Percentiles rank a stretch among this genome's conserved stretches.
These are phyloP conservation scores for Orchesellides sinensis DNA, from an alignment of 2,888 invertebrate genomes.

Conservation along the genomic window DNA sequence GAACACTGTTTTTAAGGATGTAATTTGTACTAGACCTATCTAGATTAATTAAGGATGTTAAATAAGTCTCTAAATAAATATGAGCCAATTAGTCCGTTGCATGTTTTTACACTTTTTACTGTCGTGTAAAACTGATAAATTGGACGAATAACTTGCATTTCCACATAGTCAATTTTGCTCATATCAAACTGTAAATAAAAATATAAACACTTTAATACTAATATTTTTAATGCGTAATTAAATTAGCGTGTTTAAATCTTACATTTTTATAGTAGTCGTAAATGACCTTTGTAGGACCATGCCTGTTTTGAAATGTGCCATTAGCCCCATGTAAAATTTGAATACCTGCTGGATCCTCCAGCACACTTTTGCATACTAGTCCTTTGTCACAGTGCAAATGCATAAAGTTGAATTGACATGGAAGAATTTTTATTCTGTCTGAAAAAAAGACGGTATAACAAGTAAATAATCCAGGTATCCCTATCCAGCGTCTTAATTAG, in stretches of 20 bases:
- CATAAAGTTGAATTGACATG: neutral
- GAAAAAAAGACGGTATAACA: neutral
- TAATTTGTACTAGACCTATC: no score
- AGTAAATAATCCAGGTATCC: neutral
- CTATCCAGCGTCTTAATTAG: no score
- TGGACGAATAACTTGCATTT: neutral
- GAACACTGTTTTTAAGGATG: neutral
- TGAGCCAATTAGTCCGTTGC: neutral
- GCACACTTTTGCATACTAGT: neutral
- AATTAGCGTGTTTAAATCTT: neutral
- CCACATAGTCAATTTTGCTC: neutral
- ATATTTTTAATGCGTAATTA: no score
- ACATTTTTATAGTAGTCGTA: neutral
- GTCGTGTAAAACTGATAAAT: neutral
- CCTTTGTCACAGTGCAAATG: slow-evolving; percentile 16
- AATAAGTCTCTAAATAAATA: neutral
- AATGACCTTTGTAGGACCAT: neutral
- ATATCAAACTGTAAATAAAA: neutral
- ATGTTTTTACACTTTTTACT: neutral
- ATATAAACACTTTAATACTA: neutral
- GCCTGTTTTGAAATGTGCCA: neutral
- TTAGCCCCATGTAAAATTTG: slow-evolving; percentile 6
- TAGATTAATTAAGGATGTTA: no score
- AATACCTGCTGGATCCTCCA: neutral
- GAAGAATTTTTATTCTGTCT: neutral